Conservation (phyloP, 2,113 vertebrate species). For the Delphinus delphis region DNA sequence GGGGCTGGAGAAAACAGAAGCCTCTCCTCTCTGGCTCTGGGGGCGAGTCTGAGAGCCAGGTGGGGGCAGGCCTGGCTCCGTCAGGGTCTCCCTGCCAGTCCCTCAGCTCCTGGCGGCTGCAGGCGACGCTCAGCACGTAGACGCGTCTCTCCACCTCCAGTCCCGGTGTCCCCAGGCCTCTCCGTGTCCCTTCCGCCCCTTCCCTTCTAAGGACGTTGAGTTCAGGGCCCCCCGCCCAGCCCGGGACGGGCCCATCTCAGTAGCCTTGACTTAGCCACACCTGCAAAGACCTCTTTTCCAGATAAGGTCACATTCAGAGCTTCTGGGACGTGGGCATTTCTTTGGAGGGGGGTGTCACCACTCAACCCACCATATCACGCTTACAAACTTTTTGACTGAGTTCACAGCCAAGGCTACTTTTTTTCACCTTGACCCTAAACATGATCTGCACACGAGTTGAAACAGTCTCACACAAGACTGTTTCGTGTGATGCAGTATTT, state of each 20-base stretch:
- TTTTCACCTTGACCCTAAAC: no score
- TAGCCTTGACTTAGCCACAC: neutral
- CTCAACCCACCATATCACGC: neutral
- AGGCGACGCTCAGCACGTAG: accelerated
- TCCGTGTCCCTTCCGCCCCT: neutral
- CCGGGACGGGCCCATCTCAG: neutral
- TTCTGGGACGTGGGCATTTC: neutral
- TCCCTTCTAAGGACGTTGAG: neutral
- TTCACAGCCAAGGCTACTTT: neutral
- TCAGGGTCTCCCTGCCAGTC: neutral
- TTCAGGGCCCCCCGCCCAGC: no score
- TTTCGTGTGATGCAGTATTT: accelerated
- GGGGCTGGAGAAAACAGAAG: neutral
- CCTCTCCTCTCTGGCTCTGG: neutral
- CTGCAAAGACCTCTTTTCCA: neutral
- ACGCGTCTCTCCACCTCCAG: accelerated
- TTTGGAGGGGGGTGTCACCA: neutral
- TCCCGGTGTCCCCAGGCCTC: accelerated
- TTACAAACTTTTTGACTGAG: neutral
- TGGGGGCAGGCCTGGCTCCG: neutral
- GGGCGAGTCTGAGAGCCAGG: neutral
- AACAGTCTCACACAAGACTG: accelerated
- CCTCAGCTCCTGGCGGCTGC: neutral
- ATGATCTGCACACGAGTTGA: neutral
- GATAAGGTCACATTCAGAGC: neutral